Evolutionary conservation across 2,113 vertebrate species (phyloP).

Genomic region (Otolemur garnettii): DNA sequence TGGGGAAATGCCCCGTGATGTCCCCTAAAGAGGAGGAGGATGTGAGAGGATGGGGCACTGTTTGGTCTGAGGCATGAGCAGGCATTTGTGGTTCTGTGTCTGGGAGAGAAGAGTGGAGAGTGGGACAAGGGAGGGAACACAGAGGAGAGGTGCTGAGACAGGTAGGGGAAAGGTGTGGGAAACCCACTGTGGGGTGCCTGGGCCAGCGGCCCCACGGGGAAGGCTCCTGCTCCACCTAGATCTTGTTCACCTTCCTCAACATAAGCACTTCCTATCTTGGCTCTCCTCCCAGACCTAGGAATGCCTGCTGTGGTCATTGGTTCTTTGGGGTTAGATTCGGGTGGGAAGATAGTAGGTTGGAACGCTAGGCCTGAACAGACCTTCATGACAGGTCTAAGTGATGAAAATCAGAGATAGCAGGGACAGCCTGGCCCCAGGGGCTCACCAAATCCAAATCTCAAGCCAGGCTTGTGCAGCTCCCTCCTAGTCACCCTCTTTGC

Average conservation of each 20-base stretch:
- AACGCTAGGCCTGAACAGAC: neutral
- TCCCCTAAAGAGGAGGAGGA: neutral
- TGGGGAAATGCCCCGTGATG: neutral
- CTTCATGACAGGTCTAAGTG: rapidly evolving
- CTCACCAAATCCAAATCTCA: neutral
- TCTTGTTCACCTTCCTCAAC: neutral
- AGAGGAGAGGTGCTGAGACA: neutral
- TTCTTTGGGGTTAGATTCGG: rapidly evolving
- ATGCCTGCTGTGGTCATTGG: neutral
- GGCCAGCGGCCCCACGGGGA: rapidly evolving
- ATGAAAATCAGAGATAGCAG: neutral
- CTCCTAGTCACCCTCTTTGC: neutral
- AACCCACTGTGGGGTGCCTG: neutral
- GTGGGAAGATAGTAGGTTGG: rapidly evolving
- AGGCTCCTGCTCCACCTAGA: neutral
- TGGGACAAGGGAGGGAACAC: neutral
- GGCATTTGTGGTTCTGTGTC: neutral
- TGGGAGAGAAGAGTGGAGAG: neutral
- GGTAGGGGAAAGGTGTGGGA: neutral
- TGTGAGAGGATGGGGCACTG: neutral
- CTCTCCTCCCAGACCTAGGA: neutral
- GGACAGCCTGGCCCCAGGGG: rapidly evolving
- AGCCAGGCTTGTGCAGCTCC: neutral
- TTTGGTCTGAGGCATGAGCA: neutral
- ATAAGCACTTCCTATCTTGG: neutral